A percentile compares a stretch with the other conserved stretches of the same genome.
phyloP scores from a whole-genome alignment of 2,797 vertebrate genomes.

The Gymnoscopelus microlampas region DNA sequence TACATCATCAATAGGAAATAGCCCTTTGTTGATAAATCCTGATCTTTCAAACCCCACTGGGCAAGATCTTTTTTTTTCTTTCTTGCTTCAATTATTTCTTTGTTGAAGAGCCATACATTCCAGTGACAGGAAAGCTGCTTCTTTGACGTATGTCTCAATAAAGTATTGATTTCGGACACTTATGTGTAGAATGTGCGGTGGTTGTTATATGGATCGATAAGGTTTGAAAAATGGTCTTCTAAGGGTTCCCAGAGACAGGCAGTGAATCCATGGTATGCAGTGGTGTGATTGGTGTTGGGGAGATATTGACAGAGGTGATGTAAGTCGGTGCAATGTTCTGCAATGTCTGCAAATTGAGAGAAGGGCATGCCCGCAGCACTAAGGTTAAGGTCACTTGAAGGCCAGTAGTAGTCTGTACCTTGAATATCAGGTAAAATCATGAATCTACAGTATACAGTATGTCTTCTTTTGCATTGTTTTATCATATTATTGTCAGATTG shows the following conservation, averaged over 20 bases:
- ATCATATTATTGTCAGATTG: too few species aligned
- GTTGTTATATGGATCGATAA: conserved; percentile 30
- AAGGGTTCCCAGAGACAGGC: conserved; percentile 18
- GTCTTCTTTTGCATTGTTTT: too few species aligned
- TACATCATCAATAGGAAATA: too few species aligned
- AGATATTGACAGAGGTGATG: conserved; percentile 19
- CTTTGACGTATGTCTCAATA: conserved; percentile 39
- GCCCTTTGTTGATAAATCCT: too few species aligned
- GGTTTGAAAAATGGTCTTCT: conserved; percentile 34
- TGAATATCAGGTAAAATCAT: too few species aligned
- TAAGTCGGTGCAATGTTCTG: conserved; percentile 1
- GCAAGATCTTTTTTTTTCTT: background rate
- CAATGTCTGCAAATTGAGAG: background rate
- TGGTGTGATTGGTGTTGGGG: conserved; percentile 8
- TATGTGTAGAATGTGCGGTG: conserved; percentile 17
- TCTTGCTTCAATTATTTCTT: conserved; percentile 37
- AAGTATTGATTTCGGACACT: conserved; percentile 45
- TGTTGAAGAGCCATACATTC: conserved; percentile 25
- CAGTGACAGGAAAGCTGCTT: conserved; percentile 35
- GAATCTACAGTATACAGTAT: too few species aligned
- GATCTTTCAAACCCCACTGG: too few species aligned
- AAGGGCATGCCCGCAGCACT: background rate
- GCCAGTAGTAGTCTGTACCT: too few species aligned
- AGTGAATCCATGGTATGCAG: conserved; percentile 4
- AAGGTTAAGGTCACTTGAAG: too few species aligned